Evolutionary conservation across 2,113 vertebrate species (phyloP).

Genomic region (Plecotus auritus): DNA sequence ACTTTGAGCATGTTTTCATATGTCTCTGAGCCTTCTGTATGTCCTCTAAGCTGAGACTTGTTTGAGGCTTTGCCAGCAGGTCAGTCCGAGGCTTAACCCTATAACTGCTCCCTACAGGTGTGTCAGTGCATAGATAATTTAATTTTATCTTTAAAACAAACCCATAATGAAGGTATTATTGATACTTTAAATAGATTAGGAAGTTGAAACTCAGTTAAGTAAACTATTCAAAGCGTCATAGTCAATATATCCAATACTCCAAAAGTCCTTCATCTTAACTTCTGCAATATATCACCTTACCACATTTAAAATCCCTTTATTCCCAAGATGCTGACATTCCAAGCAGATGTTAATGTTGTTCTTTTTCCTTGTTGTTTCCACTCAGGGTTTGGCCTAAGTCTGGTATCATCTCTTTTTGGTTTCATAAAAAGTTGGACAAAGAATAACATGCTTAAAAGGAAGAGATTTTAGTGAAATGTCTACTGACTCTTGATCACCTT

Average conservation of each 20-base stretch:
- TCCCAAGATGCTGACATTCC: background rate
- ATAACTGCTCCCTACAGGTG: too few relatives aligned
- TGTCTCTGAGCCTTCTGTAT: too few relatives aligned
- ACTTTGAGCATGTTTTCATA: too few relatives aligned
- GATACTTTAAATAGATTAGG: background rate
- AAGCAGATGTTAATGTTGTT: background rate
- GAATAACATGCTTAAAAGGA: background rate
- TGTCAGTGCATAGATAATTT: background rate
- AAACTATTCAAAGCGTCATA: background rate
- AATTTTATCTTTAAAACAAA: background rate
- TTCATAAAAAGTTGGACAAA: background rate
- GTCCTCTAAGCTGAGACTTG: too few relatives aligned
- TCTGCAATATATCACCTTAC: background rate
- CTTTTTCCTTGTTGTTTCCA: background rate
- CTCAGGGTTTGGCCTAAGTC: background rate
- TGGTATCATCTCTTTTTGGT: background rate
- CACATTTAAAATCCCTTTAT: background rate
- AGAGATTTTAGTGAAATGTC: background rate
- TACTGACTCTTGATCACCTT: background rate
- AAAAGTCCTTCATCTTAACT: background rate
- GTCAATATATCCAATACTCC: background rate
- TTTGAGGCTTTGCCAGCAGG: too few relatives aligned
- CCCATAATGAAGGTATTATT: background rate
- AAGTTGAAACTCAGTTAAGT: conserved; percentile 10
- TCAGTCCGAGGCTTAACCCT: too few relatives aligned